A percentile compares a stretch with the other conserved stretches of the same genome.
Evolutionary conservation across 2,113 vertebrate genomes (phyloP).

Genomic region (Murina feae): DNA sequence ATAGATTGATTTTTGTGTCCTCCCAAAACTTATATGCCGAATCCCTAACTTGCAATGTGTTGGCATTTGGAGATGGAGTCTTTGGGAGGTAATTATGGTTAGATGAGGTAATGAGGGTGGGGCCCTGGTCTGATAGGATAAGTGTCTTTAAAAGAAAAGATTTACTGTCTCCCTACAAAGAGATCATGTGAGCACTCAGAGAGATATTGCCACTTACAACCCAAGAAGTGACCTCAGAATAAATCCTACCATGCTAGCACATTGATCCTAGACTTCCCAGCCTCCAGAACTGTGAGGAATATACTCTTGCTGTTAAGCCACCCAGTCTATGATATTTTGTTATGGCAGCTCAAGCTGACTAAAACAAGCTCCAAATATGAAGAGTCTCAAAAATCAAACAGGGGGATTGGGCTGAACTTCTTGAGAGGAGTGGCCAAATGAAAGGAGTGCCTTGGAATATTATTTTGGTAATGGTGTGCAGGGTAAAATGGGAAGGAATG

Average conservation of each 20-base stretch:
- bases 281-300: neutral
- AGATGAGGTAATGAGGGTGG: neutral
- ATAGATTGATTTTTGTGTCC: neutral
- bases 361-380: neutral
- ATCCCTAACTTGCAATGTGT: neutral
- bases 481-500: neutral
- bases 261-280: neutral
- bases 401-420: neutral
- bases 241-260: neutral
- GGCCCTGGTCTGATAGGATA: neutral
- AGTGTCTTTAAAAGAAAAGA: neutral
- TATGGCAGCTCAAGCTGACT: neutral
- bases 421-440: neutral
- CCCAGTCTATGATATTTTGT: too few relatives aligned
- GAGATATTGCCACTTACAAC: neutral
- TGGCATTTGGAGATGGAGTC: neutral
- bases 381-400: neutral
- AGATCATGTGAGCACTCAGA: neutral
- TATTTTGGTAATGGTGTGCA: neutral
- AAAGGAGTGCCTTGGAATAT: neutral
- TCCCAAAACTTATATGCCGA: neutral
- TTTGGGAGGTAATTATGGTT: neutral
- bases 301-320: neutral
- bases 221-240: neutral
- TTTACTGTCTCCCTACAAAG: neutral